These are phyloP conservation scores for Jordanella pulchra DNA, from an alignment of 2,797 vertebrate genomes.

Conservation along the genomic window DNA sequence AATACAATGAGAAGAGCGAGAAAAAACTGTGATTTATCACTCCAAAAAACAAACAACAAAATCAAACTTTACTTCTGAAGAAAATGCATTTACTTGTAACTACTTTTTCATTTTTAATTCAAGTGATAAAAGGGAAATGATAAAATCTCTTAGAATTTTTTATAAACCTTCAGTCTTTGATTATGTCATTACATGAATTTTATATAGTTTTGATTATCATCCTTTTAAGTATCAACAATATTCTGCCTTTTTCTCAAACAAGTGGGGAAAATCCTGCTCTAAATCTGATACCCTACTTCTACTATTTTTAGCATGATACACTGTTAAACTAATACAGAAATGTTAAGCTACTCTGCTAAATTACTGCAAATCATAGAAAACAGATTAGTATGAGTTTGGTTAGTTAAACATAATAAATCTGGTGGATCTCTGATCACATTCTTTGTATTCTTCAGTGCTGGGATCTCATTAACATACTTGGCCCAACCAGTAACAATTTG, in stretches of 20 bases:
- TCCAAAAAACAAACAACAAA: not conserved
- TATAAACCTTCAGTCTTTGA: not conserved
- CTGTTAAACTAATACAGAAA: not conserved
- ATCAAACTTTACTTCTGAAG: not conserved
- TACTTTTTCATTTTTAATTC: not conserved
- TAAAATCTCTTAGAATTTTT: not conserved
- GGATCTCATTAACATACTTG: not conserved
- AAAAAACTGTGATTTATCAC: not conserved
- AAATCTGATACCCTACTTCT: not conserved
- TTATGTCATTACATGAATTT: not conserved
- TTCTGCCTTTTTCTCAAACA: not conserved
- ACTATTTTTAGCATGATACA: not conserved
- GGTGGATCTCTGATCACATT: not conserved
- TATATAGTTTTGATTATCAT: not conserved
- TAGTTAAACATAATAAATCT: too few species aligned
- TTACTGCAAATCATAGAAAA: not conserved
- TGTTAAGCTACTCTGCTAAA: not conserved
- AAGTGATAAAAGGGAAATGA: not conserved
- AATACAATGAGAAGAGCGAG: constrained; percentile 23
- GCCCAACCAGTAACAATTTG: not conserved
- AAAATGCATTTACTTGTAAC: not conserved
- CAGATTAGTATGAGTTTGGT: too few species aligned
- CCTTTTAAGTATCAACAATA: not conserved
- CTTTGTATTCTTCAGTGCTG: not conserved
- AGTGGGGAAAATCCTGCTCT: not conserved